Evolutionary conservation across 2,797 vertebrate species (phyloP).

Genomic region (Bucorvus abyssinicus): DNA sequence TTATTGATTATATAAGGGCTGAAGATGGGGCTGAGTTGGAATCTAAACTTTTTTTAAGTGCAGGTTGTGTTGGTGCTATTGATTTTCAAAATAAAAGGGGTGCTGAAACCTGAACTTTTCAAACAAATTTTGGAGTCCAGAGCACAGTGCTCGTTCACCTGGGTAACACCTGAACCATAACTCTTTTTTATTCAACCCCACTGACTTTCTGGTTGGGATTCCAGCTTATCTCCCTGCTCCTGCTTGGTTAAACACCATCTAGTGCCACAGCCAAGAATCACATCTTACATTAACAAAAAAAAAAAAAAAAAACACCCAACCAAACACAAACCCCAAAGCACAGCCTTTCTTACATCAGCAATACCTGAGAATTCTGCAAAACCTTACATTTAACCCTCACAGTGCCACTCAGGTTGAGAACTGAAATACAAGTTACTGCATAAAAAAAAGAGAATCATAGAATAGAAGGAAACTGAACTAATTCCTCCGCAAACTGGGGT

Average conservation of each 20-base stretch:
- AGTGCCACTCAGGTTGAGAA: neutral
- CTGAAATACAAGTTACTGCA: neutral
- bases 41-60: neutral
- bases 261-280: neutral
- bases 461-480: neutral
- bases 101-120: neutral
- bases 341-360: neutral
- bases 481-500: neutral
- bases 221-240: neutral
- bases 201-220: neutral
- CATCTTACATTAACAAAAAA: neutral
- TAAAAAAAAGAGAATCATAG: neutral
- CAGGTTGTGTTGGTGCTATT: neutral
- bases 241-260: neutral
- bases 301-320: neutral
- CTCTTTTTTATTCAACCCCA: neutral
- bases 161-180: neutral
- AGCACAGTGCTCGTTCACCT: neutral
- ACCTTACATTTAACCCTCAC: neutral
- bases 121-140: neutral
- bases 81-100: neutral
- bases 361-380: neutral
- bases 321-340: neutral
- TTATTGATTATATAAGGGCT: slow-evolving; percentile 15
- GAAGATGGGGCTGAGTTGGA: neutral